phyloP scores from a whole-genome alignment of 2,797 vertebrate genomes.

The Protosalanx chinensis region DNA sequence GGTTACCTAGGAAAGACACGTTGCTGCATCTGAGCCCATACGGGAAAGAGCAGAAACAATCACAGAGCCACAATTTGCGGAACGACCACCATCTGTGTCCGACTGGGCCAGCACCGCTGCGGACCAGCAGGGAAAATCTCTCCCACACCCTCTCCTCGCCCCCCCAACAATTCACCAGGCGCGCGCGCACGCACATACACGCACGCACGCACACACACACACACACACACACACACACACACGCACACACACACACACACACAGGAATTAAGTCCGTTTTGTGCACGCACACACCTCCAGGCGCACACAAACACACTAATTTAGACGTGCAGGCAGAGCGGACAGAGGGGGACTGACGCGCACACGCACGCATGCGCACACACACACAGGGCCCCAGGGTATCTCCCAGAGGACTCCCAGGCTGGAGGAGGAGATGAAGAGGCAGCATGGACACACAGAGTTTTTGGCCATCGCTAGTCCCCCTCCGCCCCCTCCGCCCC shows the following conservation, averaged over 20 bases:
- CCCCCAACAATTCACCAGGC: neutral
- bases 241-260: neutral
- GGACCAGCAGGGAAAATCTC: slow-evolving; percentile 5
- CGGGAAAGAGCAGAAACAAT: neutral
- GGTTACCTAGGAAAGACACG: too few relatives aligned
- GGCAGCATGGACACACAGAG: neutral
- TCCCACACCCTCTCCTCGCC: neutral
- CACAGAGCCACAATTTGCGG: slow-evolving; percentile 9
- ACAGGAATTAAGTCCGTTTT: neutral
- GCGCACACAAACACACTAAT: slow-evolving; percentile 25
- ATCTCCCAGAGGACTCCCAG: neutral
- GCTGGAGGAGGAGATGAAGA: neutral
- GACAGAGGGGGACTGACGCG: too few relatives aligned
- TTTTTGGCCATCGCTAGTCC: neutral
- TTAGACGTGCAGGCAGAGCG: too few relatives aligned
- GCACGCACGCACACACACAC: slow-evolving; percentile 3
- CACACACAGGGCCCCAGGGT: slow-evolving; percentile 20
- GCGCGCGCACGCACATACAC: slow-evolving; percentile 5
- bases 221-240: neutral
- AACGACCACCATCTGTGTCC: slow-evolving; percentile 16
- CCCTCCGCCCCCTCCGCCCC: too few relatives aligned
- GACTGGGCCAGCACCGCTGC: neutral
- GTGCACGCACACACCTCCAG: slow-evolving; percentile 17
- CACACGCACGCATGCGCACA: slow-evolving; percentile 27
- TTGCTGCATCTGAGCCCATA: neutral